Base-by-base conservation (phyloP, 2,888 invertebrate genomes). In the Isotomurus palustris region DNA sequence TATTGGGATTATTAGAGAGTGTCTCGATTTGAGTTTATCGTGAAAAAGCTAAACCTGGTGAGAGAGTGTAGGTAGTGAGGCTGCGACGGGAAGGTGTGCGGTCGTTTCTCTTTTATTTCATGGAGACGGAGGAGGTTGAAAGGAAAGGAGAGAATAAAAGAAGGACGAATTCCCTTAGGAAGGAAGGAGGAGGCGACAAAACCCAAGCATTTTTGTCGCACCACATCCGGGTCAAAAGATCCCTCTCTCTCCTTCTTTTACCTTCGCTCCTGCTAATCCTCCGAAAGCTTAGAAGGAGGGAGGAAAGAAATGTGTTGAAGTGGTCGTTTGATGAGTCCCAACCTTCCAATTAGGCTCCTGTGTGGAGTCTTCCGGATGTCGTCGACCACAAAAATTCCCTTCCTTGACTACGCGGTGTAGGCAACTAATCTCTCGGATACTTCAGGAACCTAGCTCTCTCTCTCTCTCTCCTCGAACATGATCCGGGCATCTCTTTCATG, bases 291-390 rank as follows among this genome's bases (percentile, higher is more conserved):
- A 56, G 60, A 56, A 51, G 44, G 53, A 56, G 35, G 56, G 53
- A 53, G 38, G 56, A 57, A 59, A 60, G 61, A 64, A 63, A 62
- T 67, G 58, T 62, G 58, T 60, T 56, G 49, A 61, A 64, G 64
- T 64, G 67, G 62, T 64, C 67, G 62, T 67, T 64, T 64, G 67
- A 67, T 67, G 64, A 67, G 67, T 67, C 62, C 64, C 64, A 61
- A 59, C 64, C 62, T 62, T 64, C 60, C 67, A 67, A 67, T 67
- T 67, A 67, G 67, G 52, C 60, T 59, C n/a, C n/a, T n/a, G n/a
- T n/a, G n/a, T 55, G 60, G 43, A 59, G 63, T 51, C 62, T 62
- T 62, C 62, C 61, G 60, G 58, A 58, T 53, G 50, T 56, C 56
- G 54, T 58, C 52, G 53, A 57, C 40, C 41, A 50, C 44, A 12